Conservation (phyloP, 2,797 vertebrate species). For the Anableps anableps region DNA sequence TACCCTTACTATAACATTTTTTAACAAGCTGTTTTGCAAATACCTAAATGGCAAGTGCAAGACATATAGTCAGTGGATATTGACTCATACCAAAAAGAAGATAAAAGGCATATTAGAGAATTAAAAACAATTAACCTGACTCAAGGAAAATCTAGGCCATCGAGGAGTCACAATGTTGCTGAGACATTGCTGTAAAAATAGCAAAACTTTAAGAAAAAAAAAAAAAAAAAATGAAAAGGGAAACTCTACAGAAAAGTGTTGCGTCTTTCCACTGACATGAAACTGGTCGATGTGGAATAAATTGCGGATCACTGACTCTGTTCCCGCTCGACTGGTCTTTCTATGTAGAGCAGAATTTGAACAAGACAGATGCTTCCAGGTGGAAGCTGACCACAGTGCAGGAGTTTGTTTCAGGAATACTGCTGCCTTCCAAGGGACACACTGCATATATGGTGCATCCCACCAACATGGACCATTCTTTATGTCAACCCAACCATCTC, state of each 20-base stretch:
- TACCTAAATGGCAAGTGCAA: neutral
- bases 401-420: slow-evolving; percentile 39
- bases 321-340: slow-evolving; percentile 50
- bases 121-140: neutral
- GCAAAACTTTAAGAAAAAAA: slow-evolving; percentile 1
- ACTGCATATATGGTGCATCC: slow-evolving; percentile 8
- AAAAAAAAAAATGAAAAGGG: slow-evolving; percentile 21
- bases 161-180: fast-evolving
- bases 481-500: neutral
- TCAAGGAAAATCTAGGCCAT: neutral
- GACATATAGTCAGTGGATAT: neutral
- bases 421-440: slow-evolving; percentile 43
- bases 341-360: slow-evolving; percentile 39
- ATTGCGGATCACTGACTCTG: slow-evolving; percentile 57
- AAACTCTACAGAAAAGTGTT: slow-evolving; percentile 28
- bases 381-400: slow-evolving; percentile 56
- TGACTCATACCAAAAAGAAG: neutral
- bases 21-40: neutral
- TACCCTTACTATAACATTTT: neutral
- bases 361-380: slow-evolving; percentile 66
- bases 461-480: slow-evolving; percentile 1
- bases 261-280: slow-evolving; percentile 44
- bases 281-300: slow-evolving; percentile 56
- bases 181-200: slow-evolving; percentile 6
- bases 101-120: neutral